Evolutionary conservation across 2,888 invertebrate species (phyloP).

Genomic region (Laspeyria flexula): DNA sequence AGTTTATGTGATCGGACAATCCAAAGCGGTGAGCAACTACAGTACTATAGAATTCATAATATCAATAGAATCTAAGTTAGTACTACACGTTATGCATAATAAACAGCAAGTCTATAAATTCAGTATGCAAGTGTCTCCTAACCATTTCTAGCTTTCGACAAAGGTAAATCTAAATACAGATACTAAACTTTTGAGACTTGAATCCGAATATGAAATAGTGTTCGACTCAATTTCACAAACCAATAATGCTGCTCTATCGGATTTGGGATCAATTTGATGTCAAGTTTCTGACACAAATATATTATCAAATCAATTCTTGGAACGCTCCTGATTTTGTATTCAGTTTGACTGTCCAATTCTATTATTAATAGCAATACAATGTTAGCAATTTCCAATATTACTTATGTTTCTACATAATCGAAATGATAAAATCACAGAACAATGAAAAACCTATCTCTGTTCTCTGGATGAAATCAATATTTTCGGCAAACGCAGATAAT

Average conservation of each 20-base stretch:
- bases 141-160: not conserved
- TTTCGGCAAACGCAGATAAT: no score
- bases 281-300: not conserved
- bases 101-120: not conserved
- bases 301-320: not conserved
- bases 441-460: no score
- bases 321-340: not conserved
- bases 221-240: slow-evolving; percentile 12
- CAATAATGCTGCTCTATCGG: slow-evolving; percentile 6
- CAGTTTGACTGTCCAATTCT: not conserved
- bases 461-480: no score
- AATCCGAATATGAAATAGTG: not conserved
- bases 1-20: no score
- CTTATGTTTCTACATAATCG: no score
- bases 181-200: not conserved
- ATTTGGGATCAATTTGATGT: not conserved
- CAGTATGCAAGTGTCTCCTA: not conserved
- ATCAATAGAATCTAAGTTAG: not conserved
- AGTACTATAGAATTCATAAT: not conserved
- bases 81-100: not conserved
- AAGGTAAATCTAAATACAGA: not conserved
- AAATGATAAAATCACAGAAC: no score
- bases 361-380: not conserved
- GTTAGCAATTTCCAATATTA: no score
- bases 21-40: no score